These are phyloP conservation scores for Taurulus bubalis DNA, from an alignment of 2,113 vertebrate species.

Conservation along the genomic window DNA sequence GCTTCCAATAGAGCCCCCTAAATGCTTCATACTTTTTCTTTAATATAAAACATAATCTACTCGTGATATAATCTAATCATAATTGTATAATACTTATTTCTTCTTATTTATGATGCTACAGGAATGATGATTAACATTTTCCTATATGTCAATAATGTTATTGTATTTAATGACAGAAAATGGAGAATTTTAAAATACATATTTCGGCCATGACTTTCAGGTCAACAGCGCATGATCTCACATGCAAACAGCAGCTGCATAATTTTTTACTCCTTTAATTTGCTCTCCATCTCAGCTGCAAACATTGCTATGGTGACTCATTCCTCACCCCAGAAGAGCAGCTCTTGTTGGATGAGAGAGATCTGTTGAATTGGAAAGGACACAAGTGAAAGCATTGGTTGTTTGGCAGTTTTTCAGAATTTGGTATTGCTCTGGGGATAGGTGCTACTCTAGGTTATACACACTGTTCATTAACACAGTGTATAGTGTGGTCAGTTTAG, in stretches of 20 bases:
- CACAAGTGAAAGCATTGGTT: conserved; percentile 29
- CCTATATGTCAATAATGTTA: not conserved
- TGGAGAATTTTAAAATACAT: not conserved
- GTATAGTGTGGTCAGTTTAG: conserved; percentile 20
- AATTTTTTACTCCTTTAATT: conserved; percentile 29
- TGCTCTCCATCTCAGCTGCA: conserved; percentile 25
- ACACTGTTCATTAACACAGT: not conserved
- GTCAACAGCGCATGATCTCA: conserved; percentile 26
- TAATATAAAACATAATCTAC: not conserved
- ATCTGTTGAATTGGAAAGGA: conserved; percentile 40
- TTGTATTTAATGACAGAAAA: not conserved
- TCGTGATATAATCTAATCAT: not conserved
- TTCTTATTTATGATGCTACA: not conserved
- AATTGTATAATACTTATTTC: not conserved
- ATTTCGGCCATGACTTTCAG: conserved; percentile 1
- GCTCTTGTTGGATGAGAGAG: conserved; percentile 18
- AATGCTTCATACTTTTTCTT: too few species aligned
- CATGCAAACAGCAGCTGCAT: conserved; percentile 44
- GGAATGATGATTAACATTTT: not conserved
- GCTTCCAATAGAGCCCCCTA: not conserved
- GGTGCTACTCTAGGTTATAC: conserved; percentile 19
- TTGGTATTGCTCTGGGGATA: conserved; percentile 29
- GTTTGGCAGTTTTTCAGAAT: conserved; percentile 39
- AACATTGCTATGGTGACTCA: conserved; percentile 41
- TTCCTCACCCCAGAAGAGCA: conserved; percentile 29